phyloP scores from a whole-genome alignment of 2,888 invertebrate species.

The Kuschelorhynchus macadamiae region DNA sequence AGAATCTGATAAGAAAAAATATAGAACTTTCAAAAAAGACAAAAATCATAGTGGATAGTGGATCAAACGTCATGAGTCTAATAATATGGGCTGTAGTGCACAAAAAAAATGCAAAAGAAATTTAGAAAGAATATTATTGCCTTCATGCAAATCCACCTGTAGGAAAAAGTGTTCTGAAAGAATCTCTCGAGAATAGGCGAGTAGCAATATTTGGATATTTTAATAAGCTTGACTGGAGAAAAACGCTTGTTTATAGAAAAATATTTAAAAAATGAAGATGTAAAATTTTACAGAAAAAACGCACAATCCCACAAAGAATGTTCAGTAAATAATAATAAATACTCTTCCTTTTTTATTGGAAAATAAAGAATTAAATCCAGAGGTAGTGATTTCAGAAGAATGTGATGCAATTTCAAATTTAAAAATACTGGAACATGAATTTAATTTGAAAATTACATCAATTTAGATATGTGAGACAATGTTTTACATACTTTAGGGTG shows the following conservation, averaged over 20 bases:
- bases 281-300: conserved; percentile 20
- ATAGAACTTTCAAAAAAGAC: too few species aligned
- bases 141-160: conserved; percentile 17
- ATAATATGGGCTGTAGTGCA: too few species aligned
- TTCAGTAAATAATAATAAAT: conserved; percentile 24
- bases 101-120: too few species aligned
- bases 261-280: conserved; percentile 22
- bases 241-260: conserved; percentile 22
- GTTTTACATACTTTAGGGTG: conserved; percentile 26
- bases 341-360: conserved; percentile 23
- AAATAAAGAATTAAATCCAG: too few species aligned
- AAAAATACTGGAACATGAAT: too few species aligned
- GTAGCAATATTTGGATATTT: conserved; percentile 19
- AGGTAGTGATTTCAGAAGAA: too few species aligned
- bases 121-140: background rate
- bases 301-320: conserved; percentile 20
- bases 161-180: conserved; percentile 18
- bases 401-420: background rate
- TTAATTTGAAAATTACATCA: conserved; percentile 3
- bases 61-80: too few species aligned
- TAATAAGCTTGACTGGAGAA: conserved; percentile 18
- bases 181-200: conserved; percentile 13
- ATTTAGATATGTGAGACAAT: conserved; percentile 17
- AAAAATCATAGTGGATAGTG: too few species aligned
- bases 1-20: too few species aligned